phyloP scores from a whole-genome alignment of 1,140 invertebrate species.

The Leptinotarsa texana region DNA sequence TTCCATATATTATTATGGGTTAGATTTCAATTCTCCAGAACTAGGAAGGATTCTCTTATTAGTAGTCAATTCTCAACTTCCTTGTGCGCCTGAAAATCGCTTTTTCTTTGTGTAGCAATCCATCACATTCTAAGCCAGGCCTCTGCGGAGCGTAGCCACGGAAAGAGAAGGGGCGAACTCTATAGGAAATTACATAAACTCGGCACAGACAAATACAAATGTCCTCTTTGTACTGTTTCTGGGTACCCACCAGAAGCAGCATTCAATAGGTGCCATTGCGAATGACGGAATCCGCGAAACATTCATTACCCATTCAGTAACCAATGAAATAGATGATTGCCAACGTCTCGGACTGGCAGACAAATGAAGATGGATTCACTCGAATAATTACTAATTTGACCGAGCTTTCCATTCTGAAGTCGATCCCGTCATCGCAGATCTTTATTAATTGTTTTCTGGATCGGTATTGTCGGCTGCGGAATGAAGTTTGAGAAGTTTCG shows the following conservation, averaged over 20 bases:
- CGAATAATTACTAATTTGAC: conserved; percentile 57
- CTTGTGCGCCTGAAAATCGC: no score
- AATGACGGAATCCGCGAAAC: conserved; percentile 52
- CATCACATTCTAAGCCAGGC: conserved; percentile 49
- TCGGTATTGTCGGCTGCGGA: background rate
- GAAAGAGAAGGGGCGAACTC: conserved; percentile 51
- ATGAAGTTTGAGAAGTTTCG: background rate
- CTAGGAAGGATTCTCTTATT: no score
- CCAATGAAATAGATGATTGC: conserved; percentile 57
- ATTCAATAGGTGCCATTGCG: conserved; percentile 52
- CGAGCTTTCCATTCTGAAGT: conserved; percentile 47
- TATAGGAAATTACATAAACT: conserved; percentile 59
- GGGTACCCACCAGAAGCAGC: conserved; percentile 52
- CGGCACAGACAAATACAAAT: conserved; percentile 58
- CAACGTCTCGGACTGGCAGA: conserved; percentile 52
- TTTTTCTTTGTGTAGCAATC: conserved; percentile 21
- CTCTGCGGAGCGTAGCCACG: conserved; percentile 41
- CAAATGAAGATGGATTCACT: conserved; percentile 55
- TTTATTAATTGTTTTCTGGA: conserved; percentile 3
- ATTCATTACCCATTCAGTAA: conserved; percentile 56
- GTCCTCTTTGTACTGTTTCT: conserved; percentile 56
- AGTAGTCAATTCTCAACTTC: no score
- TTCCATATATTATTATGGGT: no score
- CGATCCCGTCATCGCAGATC: background rate
- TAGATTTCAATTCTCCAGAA: no score